phyloP scores from a whole-genome alignment of 2,113 vertebrate species.

The Fulmarus glacialis region DNA sequence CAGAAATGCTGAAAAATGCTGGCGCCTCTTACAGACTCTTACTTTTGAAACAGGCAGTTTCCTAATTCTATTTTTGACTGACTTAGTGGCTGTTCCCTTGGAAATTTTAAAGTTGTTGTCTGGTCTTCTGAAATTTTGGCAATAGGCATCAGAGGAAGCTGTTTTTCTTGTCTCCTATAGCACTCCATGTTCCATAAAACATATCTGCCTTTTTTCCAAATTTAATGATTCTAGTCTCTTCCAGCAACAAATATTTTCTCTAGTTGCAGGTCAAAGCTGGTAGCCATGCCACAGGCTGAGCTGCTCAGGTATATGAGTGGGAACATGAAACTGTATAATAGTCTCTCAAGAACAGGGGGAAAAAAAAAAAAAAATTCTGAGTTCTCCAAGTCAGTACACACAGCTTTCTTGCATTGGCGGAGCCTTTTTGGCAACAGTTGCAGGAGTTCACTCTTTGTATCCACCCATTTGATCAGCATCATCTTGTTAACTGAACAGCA shows the following conservation, averaged over 20 bases:
- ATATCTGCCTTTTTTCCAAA: background rate
- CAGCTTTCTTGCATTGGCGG: background rate
- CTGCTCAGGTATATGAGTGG: background rate
- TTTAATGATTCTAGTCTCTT: background rate
- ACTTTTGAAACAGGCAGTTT: conserved; percentile 20
- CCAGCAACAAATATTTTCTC: background rate
- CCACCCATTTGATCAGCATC: conserved; percentile 14
- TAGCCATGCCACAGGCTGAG: background rate
- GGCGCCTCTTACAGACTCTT: background rate
- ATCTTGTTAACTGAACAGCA: background rate
- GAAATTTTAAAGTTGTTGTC: conserved; percentile 54
- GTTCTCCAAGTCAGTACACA: background rate
- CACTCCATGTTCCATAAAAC: background rate
- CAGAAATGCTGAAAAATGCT: conserved; percentile 22
- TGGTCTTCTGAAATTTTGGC: conserved; percentile 40
- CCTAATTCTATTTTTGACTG: conserved; percentile 45
- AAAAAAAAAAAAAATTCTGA: background rate
- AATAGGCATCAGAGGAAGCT: conserved; percentile 29
- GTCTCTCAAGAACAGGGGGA: background rate
- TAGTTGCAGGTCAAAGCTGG: background rate
- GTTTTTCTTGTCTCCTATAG: background rate
- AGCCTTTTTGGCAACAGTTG: background rate
- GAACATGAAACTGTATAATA: background rate
- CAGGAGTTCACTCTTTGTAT: background rate
- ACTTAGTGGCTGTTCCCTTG: conserved; percentile 55